Conservation (phyloP, 2,888 invertebrate genomes). For the Lasioglossum leucozonium region DNA sequence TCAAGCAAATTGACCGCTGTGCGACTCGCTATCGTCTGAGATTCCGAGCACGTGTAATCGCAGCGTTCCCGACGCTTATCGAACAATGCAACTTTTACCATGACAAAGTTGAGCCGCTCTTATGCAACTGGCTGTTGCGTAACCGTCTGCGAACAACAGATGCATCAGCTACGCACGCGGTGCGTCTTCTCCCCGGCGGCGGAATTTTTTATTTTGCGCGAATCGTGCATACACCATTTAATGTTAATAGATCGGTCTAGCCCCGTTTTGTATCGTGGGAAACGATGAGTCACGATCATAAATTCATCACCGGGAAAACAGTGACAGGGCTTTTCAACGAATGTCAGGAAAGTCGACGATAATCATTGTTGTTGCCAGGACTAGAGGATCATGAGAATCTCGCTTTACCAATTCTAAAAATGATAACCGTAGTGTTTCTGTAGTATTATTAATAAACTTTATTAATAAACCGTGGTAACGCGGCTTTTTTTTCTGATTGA, state of each 20-base stretch:
- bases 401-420: not conserved
- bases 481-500: not conserved
- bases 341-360: not conserved
- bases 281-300: not conserved
- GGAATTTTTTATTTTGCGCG: not conserved
- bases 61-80: not conserved
- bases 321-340: conserved; percentile 15
- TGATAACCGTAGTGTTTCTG: not conserved
- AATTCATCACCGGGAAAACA: not conserved
- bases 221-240: not conserved
- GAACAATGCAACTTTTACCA: conserved; percentile 17
- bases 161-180: not conserved
- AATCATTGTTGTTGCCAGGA: not conserved
- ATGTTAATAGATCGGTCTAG: not conserved
- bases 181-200: not conserved
- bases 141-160: not conserved
- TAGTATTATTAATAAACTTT: no score
- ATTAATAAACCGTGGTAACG: conserved; percentile 1
- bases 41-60: not conserved
- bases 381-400: not conserved
- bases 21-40: not conserved
- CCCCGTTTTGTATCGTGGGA: not conserved
- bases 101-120: conserved; percentile 5
- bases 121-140: conserved; percentile 17
- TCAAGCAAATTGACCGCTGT: not conserved